Base-by-base conservation (phyloP, 2,113 vertebrate species). In the Perognathus longimembris region DNA sequence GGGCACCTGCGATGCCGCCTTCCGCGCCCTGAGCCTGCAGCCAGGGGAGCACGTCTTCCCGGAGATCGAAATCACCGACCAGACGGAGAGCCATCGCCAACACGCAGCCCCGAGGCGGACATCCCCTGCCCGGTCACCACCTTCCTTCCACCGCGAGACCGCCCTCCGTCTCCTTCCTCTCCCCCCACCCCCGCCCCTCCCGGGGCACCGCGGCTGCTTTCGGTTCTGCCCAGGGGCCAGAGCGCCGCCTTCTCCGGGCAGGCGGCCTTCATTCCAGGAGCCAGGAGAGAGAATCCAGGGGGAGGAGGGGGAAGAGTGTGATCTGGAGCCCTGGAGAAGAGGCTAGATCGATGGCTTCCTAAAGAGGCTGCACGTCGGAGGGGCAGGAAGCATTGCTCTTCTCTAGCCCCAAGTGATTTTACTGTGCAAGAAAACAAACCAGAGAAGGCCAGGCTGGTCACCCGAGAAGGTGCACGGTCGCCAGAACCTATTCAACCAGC, bases 21-120 rank as follows among this genome's bases (percentile, higher is more conserved):
- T 2, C 4, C 30, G 50, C 64, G 57, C 36, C 18, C 85, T 14
- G 90, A 32, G 86, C 92, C 45, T 83, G 84, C 78, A 98, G 96
- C 98, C 98, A 97, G 5, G 98, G 97, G 4, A 80, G 88, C 96
- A 98, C 98, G 61, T 98, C 98, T 85, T 82, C 78, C 32, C 32
- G 83, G 63, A 97, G 97, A 12, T 98, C 97, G 90, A 98, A 98
- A 24, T 89, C 89, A 57, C 96, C 54, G 4, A 75, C 75, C 78
- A 98, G 95, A 17, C 91, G 91, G 14, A 98, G 97, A 79, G 97
- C 78, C 98, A 98, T 98, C 7, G 54, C 71, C 11, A 36, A 14
- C 73, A 59, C 28, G 57, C 74, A 6, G 80, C 34, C 40, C 42
- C 28, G 5, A 4, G 91, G 66, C 28, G 71, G 76, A 54, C 94